phyloP scores from a whole-genome alignment of 2,888 invertebrate species.

The Spilarctia lutea region DNA sequence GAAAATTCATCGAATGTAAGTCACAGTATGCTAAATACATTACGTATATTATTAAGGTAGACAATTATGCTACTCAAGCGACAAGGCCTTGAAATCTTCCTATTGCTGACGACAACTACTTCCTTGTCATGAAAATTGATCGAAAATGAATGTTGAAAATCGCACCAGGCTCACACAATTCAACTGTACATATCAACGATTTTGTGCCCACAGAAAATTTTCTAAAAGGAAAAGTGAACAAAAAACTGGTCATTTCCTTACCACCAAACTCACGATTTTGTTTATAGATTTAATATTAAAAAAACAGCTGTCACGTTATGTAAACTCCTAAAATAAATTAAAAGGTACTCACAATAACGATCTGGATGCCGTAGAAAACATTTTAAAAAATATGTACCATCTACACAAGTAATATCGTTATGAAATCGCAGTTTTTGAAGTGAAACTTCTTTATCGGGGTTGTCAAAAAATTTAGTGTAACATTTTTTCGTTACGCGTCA shows the following conservation, averaged over 20 bases:
- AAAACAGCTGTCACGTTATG: conserved; percentile 84
- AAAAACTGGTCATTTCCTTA: conserved; percentile 23
- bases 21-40: conserved; percentile 15
- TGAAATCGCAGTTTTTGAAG: conserved; percentile 54
- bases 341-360: conserved; percentile 81
- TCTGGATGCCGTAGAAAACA: conserved; percentile 82
- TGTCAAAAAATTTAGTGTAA: too few species aligned
- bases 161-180: conserved; percentile 19
- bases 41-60: conserved; percentile 13
- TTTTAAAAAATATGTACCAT: conserved; percentile 75
- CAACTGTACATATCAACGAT: background rate
- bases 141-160: conserved; percentile 12
- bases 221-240: background rate
- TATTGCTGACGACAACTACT: conserved; percentile 26
- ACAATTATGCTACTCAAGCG: conserved; percentile 9
- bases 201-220: background rate
- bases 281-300: conserved; percentile 67
- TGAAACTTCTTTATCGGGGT: too few species aligned
- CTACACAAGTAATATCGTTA: conserved; percentile 59
- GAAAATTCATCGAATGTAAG: conserved; percentile 5
- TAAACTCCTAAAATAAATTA: conserved; percentile 82
- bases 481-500: too few species aligned
- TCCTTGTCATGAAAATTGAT: conserved; percentile 34
- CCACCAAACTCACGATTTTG: conserved; percentile 52
- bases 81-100: conserved; percentile 39